These are phyloP conservation scores for Oryzaephilus surinamensis DNA, from an alignment of 1,140 invertebrate species.

Conservation along the genomic window DNA sequence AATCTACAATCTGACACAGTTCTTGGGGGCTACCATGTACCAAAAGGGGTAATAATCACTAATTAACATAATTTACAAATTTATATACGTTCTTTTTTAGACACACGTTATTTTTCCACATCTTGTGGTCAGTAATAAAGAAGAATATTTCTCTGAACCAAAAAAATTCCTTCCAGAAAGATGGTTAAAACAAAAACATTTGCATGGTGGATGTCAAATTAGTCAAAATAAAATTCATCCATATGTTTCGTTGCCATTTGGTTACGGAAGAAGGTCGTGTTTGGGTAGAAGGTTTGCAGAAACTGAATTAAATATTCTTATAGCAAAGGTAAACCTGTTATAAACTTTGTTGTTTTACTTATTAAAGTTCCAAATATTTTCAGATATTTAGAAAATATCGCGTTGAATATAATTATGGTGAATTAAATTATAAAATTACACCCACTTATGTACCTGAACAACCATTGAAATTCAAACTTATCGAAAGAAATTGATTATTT, in stretches of 20 bases:
- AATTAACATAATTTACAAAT: not conserved
- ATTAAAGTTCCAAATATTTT: not conserved
- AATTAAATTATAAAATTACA: constrained; percentile 56
- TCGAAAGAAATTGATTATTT: constrained; percentile 12
- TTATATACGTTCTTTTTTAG: constrained; percentile 38
- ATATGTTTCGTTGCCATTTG: constrained; percentile 71
- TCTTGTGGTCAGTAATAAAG: constrained; percentile 65
- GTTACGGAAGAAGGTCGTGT: constrained; percentile 72
- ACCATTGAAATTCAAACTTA: constrained; percentile 52
- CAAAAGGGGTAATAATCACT: constrained; percentile 63
- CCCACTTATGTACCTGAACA: constrained; percentile 60
- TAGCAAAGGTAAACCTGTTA: constrained; percentile 44
- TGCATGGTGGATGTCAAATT: constrained; percentile 16
- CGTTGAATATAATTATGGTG: constrained; percentile 50
- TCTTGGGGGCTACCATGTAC: constrained; percentile 72
- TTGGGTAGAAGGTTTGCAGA: constrained; percentile 72
- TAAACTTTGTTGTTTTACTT: not conserved
- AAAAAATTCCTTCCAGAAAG: constrained; percentile 62
- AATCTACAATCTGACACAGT: constrained; percentile 66
- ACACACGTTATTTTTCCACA: constrained; percentile 72
- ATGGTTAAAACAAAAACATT: constrained; percentile 48
- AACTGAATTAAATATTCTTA: constrained; percentile 61
- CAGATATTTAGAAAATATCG: constrained; percentile 56
- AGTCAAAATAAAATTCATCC: constrained; percentile 46
- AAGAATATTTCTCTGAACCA: constrained; percentile 57